These are phyloP conservation scores for Ranitomeya imitator DNA, from an alignment of 2,113 vertebrate species.

Conservation along the genomic window DNA sequence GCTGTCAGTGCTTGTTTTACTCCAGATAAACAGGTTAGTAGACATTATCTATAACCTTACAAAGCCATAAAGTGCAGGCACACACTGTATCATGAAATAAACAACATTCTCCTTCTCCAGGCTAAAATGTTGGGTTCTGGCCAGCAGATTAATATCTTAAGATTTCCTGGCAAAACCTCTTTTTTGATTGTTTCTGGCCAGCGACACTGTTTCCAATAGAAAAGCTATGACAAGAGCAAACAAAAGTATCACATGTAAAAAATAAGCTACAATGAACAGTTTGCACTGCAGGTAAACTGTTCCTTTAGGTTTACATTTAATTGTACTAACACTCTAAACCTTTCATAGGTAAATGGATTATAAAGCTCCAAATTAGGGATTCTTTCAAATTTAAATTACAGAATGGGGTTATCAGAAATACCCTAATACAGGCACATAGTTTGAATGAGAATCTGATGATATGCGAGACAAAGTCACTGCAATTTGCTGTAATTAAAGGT, in stretches of 20 bases:
- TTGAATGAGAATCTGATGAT: not conserved
- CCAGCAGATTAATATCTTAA: slow-evolving; percentile 24
- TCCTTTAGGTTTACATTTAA: not conserved
- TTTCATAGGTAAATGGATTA: not conserved
- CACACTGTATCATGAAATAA: slow-evolving; percentile 13
- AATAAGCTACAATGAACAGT: not conserved
- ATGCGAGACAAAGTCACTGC: not conserved
- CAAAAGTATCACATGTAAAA: slow-evolving; percentile 5
- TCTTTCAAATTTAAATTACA: not conserved
- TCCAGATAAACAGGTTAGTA: slow-evolving; percentile 14
- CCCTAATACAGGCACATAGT: not conserved
- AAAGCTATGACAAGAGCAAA: not conserved
- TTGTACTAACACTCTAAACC: not conserved
- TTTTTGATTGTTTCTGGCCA: slow-evolving; percentile 24
- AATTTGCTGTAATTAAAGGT: no score
- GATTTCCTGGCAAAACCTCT: slow-evolving; percentile 21
- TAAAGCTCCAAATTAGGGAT: not conserved
- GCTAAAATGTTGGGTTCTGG: slow-evolving; percentile 2
- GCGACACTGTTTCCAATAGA: not conserved
- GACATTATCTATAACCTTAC: slow-evolving; percentile 10
- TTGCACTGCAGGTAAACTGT: not conserved
- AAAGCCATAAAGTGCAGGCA: slow-evolving; percentile 2
- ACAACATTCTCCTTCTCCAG: slow-evolving; percentile 19
- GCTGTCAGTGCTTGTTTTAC: not conserved
- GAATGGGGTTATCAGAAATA: not conserved